A percentile compares a stretch with the other conserved stretches of the same genome.
These are phyloP conservation scores for Bicyclus anynana DNA, from an alignment of 1,140 invertebrate species.

Conservation along the genomic window DNA sequence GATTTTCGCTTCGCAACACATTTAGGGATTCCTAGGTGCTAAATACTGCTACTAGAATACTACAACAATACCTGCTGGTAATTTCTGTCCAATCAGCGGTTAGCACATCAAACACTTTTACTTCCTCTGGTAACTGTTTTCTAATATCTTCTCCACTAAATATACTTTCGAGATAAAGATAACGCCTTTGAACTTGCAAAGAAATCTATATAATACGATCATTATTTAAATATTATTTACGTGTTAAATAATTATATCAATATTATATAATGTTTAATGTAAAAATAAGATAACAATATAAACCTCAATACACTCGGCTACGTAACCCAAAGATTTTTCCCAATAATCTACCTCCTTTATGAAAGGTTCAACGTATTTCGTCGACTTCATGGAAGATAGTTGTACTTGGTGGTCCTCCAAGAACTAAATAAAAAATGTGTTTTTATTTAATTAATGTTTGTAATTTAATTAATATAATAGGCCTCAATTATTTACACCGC, in stretches of 20 bases:
- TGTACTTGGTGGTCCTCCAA: conserved; percentile 86
- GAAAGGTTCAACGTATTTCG: conserved; percentile 91
- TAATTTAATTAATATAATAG: not conserved
- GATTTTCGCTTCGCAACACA: too few species aligned
- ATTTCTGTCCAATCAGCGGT: conserved; percentile 85
- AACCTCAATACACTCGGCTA: conserved; percentile 87
- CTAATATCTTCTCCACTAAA: conserved; percentile 91
- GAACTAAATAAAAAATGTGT: conserved; percentile 42
- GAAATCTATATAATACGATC: conserved; percentile 66
- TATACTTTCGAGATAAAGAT: conserved; percentile 91
- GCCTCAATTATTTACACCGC: conserved; percentile 5
- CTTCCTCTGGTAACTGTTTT: conserved; percentile 88
- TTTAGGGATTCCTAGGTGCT: too few species aligned
- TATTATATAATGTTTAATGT: too few species aligned
- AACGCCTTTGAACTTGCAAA: conserved; percentile 87
- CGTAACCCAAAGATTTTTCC: conserved; percentile 87
- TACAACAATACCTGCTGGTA: conserved; percentile 81
- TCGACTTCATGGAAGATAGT: conserved; percentile 90
- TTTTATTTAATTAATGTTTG: not conserved
- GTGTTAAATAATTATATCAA: too few species aligned
- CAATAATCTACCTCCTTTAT: conserved; percentile 87
- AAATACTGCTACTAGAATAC: too few species aligned
- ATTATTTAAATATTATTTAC: too few species aligned
- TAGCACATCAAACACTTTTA: conserved; percentile 84
- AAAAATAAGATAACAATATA: not conserved